Evolutionary conservation across 2,888 invertebrate genomes (phyloP), one percentile per base, ranked within the genome.

Genomic region (Zonitis immaculata): DNA sequence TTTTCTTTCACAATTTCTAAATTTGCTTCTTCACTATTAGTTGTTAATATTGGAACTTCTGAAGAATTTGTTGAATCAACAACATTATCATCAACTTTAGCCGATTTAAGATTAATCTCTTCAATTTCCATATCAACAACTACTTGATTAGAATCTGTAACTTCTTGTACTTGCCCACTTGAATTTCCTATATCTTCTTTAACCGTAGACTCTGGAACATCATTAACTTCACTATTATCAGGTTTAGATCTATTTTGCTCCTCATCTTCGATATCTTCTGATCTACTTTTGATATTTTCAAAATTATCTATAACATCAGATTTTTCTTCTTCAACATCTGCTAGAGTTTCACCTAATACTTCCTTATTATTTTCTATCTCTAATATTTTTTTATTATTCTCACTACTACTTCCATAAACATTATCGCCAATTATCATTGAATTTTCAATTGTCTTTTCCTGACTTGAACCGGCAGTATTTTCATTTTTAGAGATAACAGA

Each of bases 51-150:
- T 45, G 5, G 28, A 45, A 3, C 14, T 16, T 46, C 30, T 16
- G 22, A 3, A 0, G 35, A 35, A 35, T 35, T 35, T 18, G 35
- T 35, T 35, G 35, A 35, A 35, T 44, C 44, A 44, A 25, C 28
- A 44, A 44, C 18, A 28, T 44, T 25, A 28, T 44, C 44, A 28
- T 44, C 27, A 43, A 18, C 14, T 22, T 12, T 27, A 11, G 5
- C 7, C 8, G 7, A 4, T 12, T 2, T 20, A 2, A 5, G 1
- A 8, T n/a, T 25, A 8, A n/a, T 3, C 20, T 43, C 25, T 12
- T 43, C 25, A 25, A 14, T 22, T 52, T 47, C 42, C 30, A 51
- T 48, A 49, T 56, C 57, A 6, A n/a, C 56, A 6, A n/a, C 30
- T 28, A 39, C 25, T 39, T 52, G 42, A 42, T 44, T 39, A 25